These are phyloP conservation scores for Madoqua kirkii DNA, from an alignment of 2,113 vertebrate species.

Conservation along the genomic window DNA sequence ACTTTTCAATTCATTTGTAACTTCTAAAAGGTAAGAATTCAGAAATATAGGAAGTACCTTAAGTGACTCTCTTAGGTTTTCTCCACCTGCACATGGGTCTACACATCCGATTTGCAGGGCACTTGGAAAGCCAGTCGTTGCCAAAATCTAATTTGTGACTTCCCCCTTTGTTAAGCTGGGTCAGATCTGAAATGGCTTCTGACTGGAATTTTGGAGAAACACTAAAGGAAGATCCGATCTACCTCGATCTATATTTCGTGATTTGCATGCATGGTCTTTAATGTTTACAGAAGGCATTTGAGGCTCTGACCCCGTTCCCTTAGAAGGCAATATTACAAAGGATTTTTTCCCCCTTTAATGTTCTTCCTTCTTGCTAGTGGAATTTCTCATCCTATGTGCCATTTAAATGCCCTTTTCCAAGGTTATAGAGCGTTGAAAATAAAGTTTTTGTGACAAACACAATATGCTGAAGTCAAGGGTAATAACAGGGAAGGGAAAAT, in stretches of 20 bases:
- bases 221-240: not conserved
- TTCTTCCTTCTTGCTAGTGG: not conserved
- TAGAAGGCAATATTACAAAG: not conserved
- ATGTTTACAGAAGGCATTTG: not conserved
- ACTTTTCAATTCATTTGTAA: not conserved
- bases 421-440: not conserved
- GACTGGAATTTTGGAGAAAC: not conserved
- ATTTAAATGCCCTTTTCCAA: slow-evolving; percentile 36
- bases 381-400: not conserved
- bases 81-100: rapidly evolving
- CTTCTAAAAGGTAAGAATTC: not conserved
- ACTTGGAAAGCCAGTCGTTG: not conserved
- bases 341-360: not conserved
- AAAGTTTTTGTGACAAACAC: not conserved
- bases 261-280: not conserved
- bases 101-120: rapidly evolving
- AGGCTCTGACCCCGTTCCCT: not conserved
- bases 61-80: not conserved
- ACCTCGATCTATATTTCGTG: not conserved
- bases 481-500: slow-evolving; percentile 46
- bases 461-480: slow-evolving; percentile 23
- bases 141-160: not conserved
- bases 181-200: not conserved
- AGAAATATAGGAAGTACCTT: not conserved
- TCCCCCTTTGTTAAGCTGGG: not conserved